A percentile compares a stretch with the other conserved stretches of the same genome.
Evolutionary conservation across 2,113 vertebrate genomes (phyloP).

Genomic region (Ctenodactylus gundi): DNA sequence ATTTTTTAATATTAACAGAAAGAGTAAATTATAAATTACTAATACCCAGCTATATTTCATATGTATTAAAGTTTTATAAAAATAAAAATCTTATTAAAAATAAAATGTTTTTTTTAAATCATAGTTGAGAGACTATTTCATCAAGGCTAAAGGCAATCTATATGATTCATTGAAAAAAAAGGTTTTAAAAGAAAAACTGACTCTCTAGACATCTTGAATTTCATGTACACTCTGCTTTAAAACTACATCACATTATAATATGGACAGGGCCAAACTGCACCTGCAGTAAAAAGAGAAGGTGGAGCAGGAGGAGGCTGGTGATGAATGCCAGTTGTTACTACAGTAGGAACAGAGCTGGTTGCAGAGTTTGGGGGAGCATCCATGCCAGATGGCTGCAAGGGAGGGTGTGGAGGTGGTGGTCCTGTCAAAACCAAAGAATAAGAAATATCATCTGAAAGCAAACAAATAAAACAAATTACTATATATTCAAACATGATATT

Average conservation of each 20-base stretch:
- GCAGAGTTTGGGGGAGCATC: conserved; percentile 96
- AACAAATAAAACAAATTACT: conserved; percentile 79
- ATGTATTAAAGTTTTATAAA: not conserved
- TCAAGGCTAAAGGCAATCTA: not conserved
- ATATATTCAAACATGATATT: conserved; percentile 58
- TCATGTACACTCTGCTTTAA: conserved; percentile 11
- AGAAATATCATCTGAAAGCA: conserved; percentile 80
- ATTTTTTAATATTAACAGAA: conserved; percentile 54
- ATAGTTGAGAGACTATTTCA: not conserved
- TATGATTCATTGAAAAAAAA: conserved; percentile 39
- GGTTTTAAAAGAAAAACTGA: not conserved
- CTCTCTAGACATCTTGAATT: not conserved
- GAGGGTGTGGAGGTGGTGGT: conserved; percentile 96
- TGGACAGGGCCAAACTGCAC: conserved; percentile 86
- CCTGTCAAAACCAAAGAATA: conserved; percentile 85
- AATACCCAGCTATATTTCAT: not conserved
- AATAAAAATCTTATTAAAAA: not conserved
- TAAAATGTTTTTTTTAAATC: not conserved
- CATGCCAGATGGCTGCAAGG: conserved; percentile 95
- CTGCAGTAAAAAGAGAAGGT: conserved; percentile 91
- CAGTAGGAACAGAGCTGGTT: conserved; percentile 95
- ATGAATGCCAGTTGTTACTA: conserved; percentile 96
- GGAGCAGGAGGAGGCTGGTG: conserved; percentile 91
- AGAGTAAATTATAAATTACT: conserved; percentile 32
- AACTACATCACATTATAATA: conserved; percentile 6